Percentiles rank a stretch among this genome's conserved stretches.
phyloP scores from a whole-genome alignment of 2,888 invertebrate species.

The Sisyra nigra region DNA sequence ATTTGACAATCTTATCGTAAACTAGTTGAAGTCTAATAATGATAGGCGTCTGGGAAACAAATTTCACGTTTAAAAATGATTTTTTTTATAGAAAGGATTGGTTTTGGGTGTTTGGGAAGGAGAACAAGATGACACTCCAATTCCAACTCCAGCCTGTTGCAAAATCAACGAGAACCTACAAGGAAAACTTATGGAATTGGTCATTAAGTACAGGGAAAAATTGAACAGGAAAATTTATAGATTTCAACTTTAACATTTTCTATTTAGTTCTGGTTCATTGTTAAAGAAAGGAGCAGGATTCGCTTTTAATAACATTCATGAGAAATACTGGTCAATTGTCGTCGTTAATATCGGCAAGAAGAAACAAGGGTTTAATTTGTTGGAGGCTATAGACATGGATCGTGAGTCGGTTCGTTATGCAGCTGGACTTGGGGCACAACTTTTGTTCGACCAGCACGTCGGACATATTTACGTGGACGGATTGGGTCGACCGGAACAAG shows the following conservation, averaged over 20 bases:
- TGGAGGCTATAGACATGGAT: constrained; percentile 41
- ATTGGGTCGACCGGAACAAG: constrained; percentile 40
- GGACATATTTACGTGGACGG: constrained; percentile 39
- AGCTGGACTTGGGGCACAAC: constrained; percentile 34
- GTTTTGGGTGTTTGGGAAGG: constrained; percentile 35
- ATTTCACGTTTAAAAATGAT: neutral
- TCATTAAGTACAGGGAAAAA: constrained; percentile 34
- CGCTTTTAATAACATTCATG: constrained; percentile 33
- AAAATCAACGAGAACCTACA: constrained; percentile 33
- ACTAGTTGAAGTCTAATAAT: too few relatives aligned
- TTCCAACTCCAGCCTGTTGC: constrained; percentile 31
- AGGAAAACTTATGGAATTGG: constrained; percentile 32
- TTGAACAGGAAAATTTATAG: constrained; percentile 10
- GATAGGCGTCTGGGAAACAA: neutral
- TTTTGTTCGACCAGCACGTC: constrained; percentile 29
- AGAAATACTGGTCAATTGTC: constrained; percentile 32
- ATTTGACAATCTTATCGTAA: neutral
- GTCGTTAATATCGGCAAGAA: constrained; percentile 42
- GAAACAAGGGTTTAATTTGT: constrained; percentile 33
- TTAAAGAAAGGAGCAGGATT: constrained; percentile 27
- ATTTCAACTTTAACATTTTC: neutral
- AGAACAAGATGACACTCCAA: constrained; percentile 18
- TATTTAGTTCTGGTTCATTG: constrained; percentile 24
- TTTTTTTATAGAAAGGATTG: constrained; percentile 30
- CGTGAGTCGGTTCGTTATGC: constrained; percentile 43